A percentile compares a stretch with the other conserved stretches of the same genome.
phyloP scores from a whole-genome alignment of 2,888 invertebrate genomes.

The Lepidochitona cinerea region DNA sequence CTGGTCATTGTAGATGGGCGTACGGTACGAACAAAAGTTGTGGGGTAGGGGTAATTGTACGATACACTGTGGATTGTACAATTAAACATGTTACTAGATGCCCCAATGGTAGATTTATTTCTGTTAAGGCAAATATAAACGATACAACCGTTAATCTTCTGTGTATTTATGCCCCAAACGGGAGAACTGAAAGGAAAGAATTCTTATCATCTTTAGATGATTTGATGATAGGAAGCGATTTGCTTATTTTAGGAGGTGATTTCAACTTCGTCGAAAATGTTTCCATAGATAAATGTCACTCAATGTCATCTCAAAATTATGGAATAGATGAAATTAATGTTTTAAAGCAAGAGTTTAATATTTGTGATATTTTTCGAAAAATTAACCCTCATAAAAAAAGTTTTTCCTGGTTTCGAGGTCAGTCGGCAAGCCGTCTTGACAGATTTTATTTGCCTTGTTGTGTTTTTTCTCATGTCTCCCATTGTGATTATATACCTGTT shows the following conservation, averaged over 20 bases:
- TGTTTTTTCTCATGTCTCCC: not conserved
- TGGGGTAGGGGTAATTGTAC: not conserved
- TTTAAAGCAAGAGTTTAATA: slow-evolving; percentile 15
- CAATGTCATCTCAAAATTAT: too few relatives aligned
- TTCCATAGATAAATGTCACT: slow-evolving; percentile 11
- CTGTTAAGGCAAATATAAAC: not conserved
- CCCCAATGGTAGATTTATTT: not conserved
- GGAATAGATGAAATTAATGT: slow-evolving; percentile 12
- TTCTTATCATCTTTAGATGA: not conserved
- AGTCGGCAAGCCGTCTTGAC: not conserved
- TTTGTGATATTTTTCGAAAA: slow-evolving; percentile 18
- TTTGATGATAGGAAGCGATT: not conserved
- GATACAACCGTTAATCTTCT: not conserved
- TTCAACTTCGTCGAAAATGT: slow-evolving; percentile 24
- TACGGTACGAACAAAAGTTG: not conserved
- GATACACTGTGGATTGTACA: not conserved
- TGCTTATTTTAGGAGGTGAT: slow-evolving; percentile 21
- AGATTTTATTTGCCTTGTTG: not conserved
- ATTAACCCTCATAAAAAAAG: slow-evolving; percentile 9
- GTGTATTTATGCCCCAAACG: not conserved
- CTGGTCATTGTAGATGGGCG: not conserved
- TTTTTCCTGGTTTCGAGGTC: not conserved
- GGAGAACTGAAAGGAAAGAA: not conserved
- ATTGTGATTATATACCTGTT: not conserved
- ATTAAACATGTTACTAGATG: too few relatives aligned